phyloP scores from a whole-genome alignment of 1,140 invertebrate species.

The Drosophila novamexicana region DNA sequence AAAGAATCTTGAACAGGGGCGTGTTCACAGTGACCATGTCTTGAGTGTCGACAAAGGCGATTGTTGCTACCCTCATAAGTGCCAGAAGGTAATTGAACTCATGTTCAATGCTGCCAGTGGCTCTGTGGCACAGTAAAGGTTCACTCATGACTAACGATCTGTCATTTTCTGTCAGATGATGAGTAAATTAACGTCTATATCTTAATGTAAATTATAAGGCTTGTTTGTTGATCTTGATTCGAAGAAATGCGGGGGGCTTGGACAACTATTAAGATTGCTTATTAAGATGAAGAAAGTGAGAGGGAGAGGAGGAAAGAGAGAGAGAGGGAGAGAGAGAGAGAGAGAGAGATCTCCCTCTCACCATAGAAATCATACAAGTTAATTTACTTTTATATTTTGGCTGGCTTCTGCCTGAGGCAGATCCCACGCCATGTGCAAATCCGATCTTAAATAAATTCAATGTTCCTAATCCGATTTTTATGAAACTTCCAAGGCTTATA shows the following conservation, averaged over 20 bases:
- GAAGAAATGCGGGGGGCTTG: conserved; percentile 28
- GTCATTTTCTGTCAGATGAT: conserved; percentile 27
- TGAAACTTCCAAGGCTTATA: too few species aligned
- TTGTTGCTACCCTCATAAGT: conserved; percentile 33
- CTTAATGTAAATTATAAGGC: conserved; percentile 10
- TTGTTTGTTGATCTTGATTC: conserved; percentile 6
- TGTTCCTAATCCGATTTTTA: too few species aligned
- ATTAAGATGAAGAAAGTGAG: not conserved
- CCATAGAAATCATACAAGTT: not conserved
- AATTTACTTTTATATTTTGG: not conserved
- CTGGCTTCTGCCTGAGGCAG: too few species aligned
- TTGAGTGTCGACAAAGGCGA: not conserved
- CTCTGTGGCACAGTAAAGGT: not conserved
- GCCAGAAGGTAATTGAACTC: conserved; percentile 34
- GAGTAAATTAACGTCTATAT: conserved; percentile 44
- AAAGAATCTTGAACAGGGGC: conserved; percentile 26
- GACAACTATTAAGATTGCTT: conserved; percentile 8
- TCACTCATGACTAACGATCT: conserved; percentile 39
- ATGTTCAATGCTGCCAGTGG: not conserved
- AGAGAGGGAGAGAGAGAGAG: not conserved
- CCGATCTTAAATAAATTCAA: too few species aligned
- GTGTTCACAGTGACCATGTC: conserved; percentile 19
- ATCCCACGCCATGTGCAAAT: too few species aligned
- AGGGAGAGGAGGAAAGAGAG: not conserved
- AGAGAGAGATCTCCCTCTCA: not conserved